These are phyloP conservation scores for Platycercus adscitus DNA, from an alignment of 2,113 vertebrate genomes.

Conservation along the genomic window DNA sequence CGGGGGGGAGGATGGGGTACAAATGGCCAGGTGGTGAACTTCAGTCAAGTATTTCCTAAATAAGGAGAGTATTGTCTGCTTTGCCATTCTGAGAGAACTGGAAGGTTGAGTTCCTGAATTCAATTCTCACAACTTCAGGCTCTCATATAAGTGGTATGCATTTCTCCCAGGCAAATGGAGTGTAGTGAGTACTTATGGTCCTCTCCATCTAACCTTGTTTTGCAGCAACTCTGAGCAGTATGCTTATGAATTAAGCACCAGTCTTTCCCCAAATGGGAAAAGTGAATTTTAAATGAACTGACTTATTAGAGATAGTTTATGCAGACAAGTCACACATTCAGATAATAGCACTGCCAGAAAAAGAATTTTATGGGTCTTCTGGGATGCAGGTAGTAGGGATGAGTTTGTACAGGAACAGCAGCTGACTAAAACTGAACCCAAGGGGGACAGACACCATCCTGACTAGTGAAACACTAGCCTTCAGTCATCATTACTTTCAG, in stretches of 20 bases:
- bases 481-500: not conserved
- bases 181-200: not conserved
- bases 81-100: not conserved
- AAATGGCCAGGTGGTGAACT: not conserved
- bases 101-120: not conserved
- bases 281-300: constrained; percentile 34
- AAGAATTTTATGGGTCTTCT: not conserved
- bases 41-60: not conserved
- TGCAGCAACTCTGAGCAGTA: not conserved
- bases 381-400: not conserved
- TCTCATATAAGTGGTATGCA: not conserved
- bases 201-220: constrained; percentile 9
- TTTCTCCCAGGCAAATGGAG: not conserved
- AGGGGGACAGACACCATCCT: not conserved
- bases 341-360: not conserved
- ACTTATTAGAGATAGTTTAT: not conserved
- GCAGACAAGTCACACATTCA: not conserved
- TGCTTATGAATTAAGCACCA: constrained; percentile 30
- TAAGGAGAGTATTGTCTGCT: not conserved
- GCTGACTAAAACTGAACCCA: not conserved
- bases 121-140: not conserved
- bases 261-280: not conserved
- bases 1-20: not conserved
- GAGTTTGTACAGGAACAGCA: not conserved
- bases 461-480: not conserved